Evolutionary conservation across 1,140 invertebrate genomes (phyloP), one percentile per base, ranked within the genome.

Genomic region (Samia ricini): DNA sequence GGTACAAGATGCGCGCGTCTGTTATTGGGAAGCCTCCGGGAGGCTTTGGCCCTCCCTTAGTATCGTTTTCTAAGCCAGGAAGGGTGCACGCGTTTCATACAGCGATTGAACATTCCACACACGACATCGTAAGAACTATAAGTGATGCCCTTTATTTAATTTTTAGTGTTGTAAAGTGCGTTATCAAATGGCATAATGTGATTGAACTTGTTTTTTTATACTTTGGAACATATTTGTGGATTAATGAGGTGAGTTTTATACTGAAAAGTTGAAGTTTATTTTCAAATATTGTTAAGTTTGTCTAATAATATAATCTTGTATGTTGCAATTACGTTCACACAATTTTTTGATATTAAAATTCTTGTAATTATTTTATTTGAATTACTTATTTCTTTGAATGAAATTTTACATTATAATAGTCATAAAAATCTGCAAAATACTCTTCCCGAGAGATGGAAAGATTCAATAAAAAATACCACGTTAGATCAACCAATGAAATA

Each of bases 1-100:
- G 82, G 81, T 79, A 80, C 70, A 71, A 69, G 83, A 83, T 87
- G 86, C 86, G 86, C 84, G 86, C 84, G 84, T 81, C 86, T 85
- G 74, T 66, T 74, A 69, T 66, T 59, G 62, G 67, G 67, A 72
- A 71, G 71, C 68, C 76, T 79, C 62, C 67, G 61, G 61, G 70
- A 79, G 74, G 69, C 63, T 79, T 56, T 72, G 66, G 64, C 79
- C 85, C 82, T 81, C 84, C 86, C 86, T 86, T 85, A 89, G 86
- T 89, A 72, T 64, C 60, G 61, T 60, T 68, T 61, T 49, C 63
- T 56, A 61, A 65, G 74, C 60, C 59, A 62, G 58, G 61, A 56
- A 71, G 74, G 71, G 58, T 67, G 64, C 72, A 81, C 82, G 79
- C 71, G 63, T 72, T 70, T 63, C 19, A 63, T 42, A 42, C 33